Evolutionary conservation across 2,888 invertebrate genomes (phyloP).

Genomic region (Agrenia bidenticulata): DNA sequence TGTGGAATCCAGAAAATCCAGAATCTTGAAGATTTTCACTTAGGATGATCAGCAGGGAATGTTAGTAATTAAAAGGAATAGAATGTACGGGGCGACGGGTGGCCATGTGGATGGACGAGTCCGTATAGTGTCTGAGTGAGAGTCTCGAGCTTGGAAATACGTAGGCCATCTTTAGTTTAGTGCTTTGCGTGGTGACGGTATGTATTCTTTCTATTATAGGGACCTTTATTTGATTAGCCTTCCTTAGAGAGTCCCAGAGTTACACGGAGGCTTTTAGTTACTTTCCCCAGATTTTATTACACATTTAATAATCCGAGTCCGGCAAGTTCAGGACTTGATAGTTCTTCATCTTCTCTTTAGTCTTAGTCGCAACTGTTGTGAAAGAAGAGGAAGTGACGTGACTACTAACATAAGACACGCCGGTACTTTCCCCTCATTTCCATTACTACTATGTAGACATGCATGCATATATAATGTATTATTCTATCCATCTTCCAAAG

Average conservation of each 20-base stretch:
- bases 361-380: too few relatives aligned
- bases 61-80: constrained; percentile 44
- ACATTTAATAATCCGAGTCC: too few relatives aligned
- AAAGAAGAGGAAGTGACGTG: too few relatives aligned
- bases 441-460: too few relatives aligned
- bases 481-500: too few relatives aligned
- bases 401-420: too few relatives aligned
- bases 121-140: too few relatives aligned
- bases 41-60: constrained; percentile 38
- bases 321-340: too few relatives aligned
- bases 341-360: too few relatives aligned
- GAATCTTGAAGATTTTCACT: constrained; percentile 17
- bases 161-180: neutral
- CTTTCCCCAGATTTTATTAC: constrained; percentile 8
- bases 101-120: constrained; percentile 16
- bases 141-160: neutral
- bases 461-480: too few relatives aligned
- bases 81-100: constrained; percentile 18
- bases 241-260: constrained; percentile 6
- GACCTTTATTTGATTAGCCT: constrained; percentile 12
- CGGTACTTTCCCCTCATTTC: too few relatives aligned
- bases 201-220: neutral
- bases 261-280: constrained; percentile 1
- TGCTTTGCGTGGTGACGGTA: constrained; percentile 2
- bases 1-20: too few relatives aligned